A percentile compares a stretch with the other conserved stretches of the same genome.
phyloP scores from a whole-genome alignment of 2,113 vertebrate genomes.

The Panthera leo region DNA sequence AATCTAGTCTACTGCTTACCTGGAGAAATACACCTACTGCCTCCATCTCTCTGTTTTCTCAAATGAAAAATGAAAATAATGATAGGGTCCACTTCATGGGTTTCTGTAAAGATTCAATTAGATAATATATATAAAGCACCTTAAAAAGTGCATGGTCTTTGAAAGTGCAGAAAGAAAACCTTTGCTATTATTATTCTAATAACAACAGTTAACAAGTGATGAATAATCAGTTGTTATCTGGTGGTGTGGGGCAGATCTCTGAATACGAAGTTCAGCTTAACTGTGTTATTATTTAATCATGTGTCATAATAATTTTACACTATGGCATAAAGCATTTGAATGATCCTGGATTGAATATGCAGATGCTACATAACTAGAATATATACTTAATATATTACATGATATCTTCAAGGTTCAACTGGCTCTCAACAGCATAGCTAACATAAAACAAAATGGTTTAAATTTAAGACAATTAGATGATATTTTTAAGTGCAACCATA shows the following conservation, averaged over 20 bases:
- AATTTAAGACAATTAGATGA: background rate
- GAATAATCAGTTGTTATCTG: background rate
- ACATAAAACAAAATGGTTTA: background rate
- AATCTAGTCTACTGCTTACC: background rate
- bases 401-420: background rate
- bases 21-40: background rate
- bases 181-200: background rate
- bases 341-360: background rate
- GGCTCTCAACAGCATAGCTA: background rate
- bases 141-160: background rate
- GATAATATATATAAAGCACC: background rate
- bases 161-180: background rate
- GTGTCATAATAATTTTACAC: background rate
- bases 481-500: background rate
- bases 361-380: background rate
- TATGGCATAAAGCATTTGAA: background rate
- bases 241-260: background rate
- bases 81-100: background rate
- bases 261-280: background rate
- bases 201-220: background rate
- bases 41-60: background rate
- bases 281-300: background rate
- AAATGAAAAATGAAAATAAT: background rate
- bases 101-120: background rate
- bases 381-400: background rate